These are phyloP conservation scores for Calcarius ornatus DNA, from an alignment of 2,113 vertebrate species.

Conservation along the genomic window DNA sequence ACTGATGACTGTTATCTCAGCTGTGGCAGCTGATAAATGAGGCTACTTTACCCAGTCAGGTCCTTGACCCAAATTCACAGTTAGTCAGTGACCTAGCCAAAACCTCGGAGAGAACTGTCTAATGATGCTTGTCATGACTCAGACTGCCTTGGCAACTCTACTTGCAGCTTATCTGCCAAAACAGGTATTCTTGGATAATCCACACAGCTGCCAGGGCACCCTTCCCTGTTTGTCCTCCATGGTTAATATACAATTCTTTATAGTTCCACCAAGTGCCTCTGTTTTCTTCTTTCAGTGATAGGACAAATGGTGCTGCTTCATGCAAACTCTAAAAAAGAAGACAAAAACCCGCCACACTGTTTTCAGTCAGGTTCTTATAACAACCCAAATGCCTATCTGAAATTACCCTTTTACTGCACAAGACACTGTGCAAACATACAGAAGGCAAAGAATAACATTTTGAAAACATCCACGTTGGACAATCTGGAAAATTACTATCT, in stretches of 20 bases:
- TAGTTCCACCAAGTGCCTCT: neutral
- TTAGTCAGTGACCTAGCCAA: constrained; percentile 49
- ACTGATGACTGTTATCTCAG: constrained; percentile 59
- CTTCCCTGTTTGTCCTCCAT: neutral
- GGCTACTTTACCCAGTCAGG: neutral
- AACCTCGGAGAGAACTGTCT: constrained; percentile 37
- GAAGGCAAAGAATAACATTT: neutral
- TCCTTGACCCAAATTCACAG: constrained; percentile 72
- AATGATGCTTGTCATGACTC: constrained; percentile 59
- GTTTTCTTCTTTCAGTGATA: neutral
- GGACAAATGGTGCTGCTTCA: neutral
- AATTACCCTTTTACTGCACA: neutral
- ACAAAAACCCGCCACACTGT: accelerated
- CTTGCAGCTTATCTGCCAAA: constrained; percentile 55
- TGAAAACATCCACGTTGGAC: neutral
- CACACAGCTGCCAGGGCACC: constrained; percentile 7
- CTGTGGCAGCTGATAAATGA: constrained; percentile 68
- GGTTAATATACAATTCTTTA: neutral
- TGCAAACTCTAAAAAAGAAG: neutral
- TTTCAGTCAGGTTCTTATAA: neutral
- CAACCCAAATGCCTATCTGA: neutral
- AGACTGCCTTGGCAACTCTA: constrained; percentile 35
- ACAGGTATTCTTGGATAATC: constrained; percentile 1
- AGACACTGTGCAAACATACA: neutral
- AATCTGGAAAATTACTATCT: neutral